Evolutionary conservation across 2,888 invertebrate species (phyloP).

Genomic region (Tinea pellionella): DNA sequence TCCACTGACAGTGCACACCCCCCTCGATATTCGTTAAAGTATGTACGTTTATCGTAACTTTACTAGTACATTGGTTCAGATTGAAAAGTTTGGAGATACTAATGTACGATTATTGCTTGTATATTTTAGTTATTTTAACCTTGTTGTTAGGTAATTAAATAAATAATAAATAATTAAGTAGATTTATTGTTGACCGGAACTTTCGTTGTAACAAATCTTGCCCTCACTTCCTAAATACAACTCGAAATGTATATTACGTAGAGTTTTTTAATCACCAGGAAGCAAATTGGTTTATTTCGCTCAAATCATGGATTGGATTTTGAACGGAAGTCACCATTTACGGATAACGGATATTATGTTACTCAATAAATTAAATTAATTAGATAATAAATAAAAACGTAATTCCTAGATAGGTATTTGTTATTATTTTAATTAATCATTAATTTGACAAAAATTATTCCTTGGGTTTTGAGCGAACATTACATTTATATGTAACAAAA

Average conservation of each 20-base stretch:
- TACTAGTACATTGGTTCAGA: no score
- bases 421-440: no score
- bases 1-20: no score
- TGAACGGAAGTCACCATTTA: constrained; percentile 3
- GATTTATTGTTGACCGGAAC: constrained; percentile 9
- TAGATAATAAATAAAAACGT: neutral
- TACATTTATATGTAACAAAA: no score
- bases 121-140: neutral
- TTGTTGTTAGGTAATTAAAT: neutral
- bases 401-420: no score
- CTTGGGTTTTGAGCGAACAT: no score
- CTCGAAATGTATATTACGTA: neutral
- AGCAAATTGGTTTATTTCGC: constrained; percentile 1
- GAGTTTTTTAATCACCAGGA: constrained; percentile 10
- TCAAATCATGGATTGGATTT: neutral
- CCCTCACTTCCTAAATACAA: constrained; percentile 8
- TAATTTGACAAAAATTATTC: no score
- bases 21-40: no score
- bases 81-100: no score
- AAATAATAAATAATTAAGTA: neutral
- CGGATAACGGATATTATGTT: neutral
- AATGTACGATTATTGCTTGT: no score
- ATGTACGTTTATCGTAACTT: no score
- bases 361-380: neutral
- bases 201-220: neutral